Evolutionary conservation across 2,888 invertebrate genomes (phyloP).

Genomic region (Dolichopus griseipennis): DNA sequence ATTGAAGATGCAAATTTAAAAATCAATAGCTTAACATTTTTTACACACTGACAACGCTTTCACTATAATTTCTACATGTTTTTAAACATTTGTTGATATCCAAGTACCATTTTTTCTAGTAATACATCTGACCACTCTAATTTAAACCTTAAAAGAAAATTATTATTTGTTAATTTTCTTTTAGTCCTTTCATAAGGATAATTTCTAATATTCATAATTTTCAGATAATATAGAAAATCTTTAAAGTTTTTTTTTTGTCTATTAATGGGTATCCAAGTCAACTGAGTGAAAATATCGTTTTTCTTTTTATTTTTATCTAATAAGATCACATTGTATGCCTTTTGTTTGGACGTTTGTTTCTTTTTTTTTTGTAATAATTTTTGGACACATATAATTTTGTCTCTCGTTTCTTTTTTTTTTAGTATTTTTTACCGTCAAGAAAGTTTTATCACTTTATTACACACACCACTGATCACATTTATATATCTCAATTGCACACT

Average conservation of each 20-base stretch:
- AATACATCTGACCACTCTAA: too few species aligned
- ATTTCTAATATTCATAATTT: conserved; percentile 4
- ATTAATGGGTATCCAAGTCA: neutral
- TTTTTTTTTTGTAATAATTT: neutral
- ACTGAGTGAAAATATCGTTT: too few species aligned
- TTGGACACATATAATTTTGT: neutral
- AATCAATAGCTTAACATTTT: too few species aligned
- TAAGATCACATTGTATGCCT: neutral
- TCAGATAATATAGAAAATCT: neutral
- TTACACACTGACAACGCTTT: too few species aligned
- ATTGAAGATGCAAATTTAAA: too few species aligned
- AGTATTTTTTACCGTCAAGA: neutral
- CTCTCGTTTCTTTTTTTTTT: too few species aligned
- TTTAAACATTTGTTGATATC: too few species aligned
- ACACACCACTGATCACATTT: conserved; percentile 1
- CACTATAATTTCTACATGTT: too few species aligned
- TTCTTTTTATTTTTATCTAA: neutral
- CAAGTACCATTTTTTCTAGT: too few species aligned
- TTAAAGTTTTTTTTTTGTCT: neutral
- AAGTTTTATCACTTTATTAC: conserved; percentile 1
- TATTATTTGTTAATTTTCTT: neutral
- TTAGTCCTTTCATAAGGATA: neutral
- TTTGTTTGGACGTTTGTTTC: neutral
- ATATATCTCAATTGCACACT: neutral
- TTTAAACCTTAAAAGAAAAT: neutral